Evolutionary conservation across 2,888 invertebrate genomes (phyloP).

Genomic region (Pardosa pseudoannulata): DNA sequence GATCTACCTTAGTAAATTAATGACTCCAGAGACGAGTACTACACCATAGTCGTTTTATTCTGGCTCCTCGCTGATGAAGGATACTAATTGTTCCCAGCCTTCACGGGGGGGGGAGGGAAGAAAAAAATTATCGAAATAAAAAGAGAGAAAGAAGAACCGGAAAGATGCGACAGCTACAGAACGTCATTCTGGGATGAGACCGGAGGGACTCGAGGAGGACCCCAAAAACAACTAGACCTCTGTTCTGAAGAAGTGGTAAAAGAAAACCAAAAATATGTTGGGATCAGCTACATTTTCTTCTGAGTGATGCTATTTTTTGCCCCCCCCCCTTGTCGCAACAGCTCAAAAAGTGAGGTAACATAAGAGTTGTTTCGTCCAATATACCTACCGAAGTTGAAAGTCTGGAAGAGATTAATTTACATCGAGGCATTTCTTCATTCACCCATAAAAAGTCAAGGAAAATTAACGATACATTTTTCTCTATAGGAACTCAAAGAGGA

Average conservation of each 20-base stretch:
- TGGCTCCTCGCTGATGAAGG: slow-evolving; percentile 21
- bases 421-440: no score
- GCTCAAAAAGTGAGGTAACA: neutral
- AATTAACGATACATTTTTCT: no score
- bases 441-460: no score
- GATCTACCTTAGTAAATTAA: neutral
- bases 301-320: slow-evolving; percentile 39
- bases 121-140: no score
- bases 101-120: neutral
- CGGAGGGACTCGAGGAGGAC: neutral
- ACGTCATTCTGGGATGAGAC: neutral
- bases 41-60: neutral
- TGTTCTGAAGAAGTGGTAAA: slow-evolving; percentile 36
- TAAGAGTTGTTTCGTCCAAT: neutral
- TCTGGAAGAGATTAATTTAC: no score
- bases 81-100: slow-evolving; percentile 55
- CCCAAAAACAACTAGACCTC: slow-evolving; percentile 46
- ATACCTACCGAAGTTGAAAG: neutral
- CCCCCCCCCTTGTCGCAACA: no score
- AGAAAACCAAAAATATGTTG: slow-evolving; percentile 53
- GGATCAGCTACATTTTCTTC: slow-evolving; percentile 49
- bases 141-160: neutral
- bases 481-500: no score
- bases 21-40: neutral
- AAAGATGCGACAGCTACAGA: slow-evolving; percentile 12